A percentile compares a stretch with the other conserved stretches of the same genome.
Conservation (phyloP, 1,140 invertebrate genomes). For the Rhyzopertha dominica region DNA sequence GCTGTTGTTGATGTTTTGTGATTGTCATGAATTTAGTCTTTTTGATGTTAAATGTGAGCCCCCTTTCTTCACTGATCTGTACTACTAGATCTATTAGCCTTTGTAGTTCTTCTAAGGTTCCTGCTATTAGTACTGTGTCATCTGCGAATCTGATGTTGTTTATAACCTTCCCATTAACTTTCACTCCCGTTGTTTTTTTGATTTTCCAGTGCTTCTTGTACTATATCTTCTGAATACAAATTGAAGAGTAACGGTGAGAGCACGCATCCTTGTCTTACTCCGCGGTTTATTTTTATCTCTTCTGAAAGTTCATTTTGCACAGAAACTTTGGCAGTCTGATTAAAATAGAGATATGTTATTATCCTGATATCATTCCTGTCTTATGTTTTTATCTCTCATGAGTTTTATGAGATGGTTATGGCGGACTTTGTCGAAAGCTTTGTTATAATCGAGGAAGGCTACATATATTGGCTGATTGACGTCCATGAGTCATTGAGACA, state of each 20-base stretch:
- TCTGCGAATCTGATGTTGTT: conserved; percentile 30
- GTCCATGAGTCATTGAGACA: conserved; percentile 14
- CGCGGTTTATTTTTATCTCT: conserved; percentile 22
- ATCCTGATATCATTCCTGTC: conserved; percentile 14
- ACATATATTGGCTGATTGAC: conserved; percentile 10
- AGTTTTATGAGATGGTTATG: conserved; percentile 17
- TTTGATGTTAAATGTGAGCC: conserved; percentile 15
- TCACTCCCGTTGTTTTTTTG: conserved; percentile 17
- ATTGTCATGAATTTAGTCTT: conserved; percentile 16
- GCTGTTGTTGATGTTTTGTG: conserved; percentile 1
- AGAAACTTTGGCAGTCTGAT: conserved; percentile 15
- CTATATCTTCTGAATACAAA: conserved; percentile 30
- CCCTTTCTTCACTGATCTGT: conserved; percentile 8
- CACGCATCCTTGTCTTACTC: conserved; percentile 36
- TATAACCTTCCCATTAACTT: conserved; percentile 24
- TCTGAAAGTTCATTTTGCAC: conserved; percentile 17
- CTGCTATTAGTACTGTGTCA: conserved; percentile 28
- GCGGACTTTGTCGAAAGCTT: conserved; percentile 14
- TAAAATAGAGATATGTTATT: conserved; percentile 16
- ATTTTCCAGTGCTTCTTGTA: conserved; percentile 18
- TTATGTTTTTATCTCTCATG: conserved; percentile 12
- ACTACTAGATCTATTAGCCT: conserved; percentile 15
- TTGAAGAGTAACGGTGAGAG: conserved; percentile 40
- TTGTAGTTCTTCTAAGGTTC: conserved; percentile 17
- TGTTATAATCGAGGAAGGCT: conserved; percentile 15